phyloP scores from a whole-genome alignment of 2,888 invertebrate species.

The Laothoe populi region DNA sequence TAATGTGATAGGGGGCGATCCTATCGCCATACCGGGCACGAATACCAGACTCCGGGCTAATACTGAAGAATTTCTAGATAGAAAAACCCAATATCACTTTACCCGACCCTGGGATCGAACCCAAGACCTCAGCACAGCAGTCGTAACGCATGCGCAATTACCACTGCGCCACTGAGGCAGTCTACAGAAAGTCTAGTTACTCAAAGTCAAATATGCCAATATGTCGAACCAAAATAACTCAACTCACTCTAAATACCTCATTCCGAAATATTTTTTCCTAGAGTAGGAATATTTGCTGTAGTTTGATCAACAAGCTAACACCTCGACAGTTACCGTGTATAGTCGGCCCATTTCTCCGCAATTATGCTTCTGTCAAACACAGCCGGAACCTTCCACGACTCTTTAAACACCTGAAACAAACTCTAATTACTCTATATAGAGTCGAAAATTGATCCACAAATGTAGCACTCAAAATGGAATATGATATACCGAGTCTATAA shows the following conservation, averaged over 20 bases:
- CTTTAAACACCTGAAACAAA: constrained; percentile 36
- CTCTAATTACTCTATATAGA: constrained; percentile 36
- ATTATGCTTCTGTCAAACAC: constrained; percentile 78
- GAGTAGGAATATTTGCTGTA: constrained; percentile 8
- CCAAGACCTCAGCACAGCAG: too few relatives aligned
- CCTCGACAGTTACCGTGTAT: constrained; percentile 27
- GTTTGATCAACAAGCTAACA: constrained; percentile 23
- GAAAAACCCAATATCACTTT: too few relatives aligned
- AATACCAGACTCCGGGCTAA: too few relatives aligned
- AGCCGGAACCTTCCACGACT: constrained; percentile 51
- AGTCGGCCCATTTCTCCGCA: constrained; percentile 74
- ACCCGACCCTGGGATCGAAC: too few relatives aligned
- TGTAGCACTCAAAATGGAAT: constrained; percentile 11
- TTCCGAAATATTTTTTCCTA: background rate
- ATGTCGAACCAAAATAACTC: too few relatives aligned
- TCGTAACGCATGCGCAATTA: too few relatives aligned
- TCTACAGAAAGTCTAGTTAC: too few relatives aligned
- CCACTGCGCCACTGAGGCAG: too few relatives aligned
- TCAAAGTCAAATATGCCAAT: too few relatives aligned
- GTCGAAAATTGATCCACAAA: background rate
- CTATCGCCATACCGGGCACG: too few relatives aligned
- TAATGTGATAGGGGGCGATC: too few relatives aligned
- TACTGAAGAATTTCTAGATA: too few relatives aligned
- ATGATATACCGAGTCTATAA: constrained; percentile 24
- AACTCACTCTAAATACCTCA: background rate